phyloP scores from a whole-genome alignment of 1,140 invertebrate species.

The Phymastichus coffea region DNA sequence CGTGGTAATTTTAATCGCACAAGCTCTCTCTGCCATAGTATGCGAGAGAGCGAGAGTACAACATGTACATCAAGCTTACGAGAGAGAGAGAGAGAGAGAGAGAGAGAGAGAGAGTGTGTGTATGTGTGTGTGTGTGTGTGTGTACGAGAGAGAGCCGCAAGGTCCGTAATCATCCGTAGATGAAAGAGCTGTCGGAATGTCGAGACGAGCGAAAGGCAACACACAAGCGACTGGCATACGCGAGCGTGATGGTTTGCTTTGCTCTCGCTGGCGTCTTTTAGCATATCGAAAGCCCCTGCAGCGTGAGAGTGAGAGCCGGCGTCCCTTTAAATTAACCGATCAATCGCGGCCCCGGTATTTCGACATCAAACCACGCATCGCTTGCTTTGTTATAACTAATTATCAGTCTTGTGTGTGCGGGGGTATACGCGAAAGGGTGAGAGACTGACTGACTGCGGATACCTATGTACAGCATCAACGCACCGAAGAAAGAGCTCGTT shows the following conservation, averaged over 20 bases:
- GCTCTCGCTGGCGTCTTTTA: too few relatives aligned
- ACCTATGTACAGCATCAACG: too few relatives aligned
- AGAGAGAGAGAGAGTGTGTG: background rate
- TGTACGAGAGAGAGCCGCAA: constrained; percentile 6
- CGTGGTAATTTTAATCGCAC: too few relatives aligned
- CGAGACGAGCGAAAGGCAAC: constrained; percentile 48
- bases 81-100: background rate
- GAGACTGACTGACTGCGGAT: too few relatives aligned
- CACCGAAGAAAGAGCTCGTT: too few relatives aligned
- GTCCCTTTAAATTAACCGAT: constrained; percentile 55
- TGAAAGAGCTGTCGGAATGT: constrained; percentile 57
- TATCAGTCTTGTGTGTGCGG: constrained; percentile 33
- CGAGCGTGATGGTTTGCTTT: constrained; percentile 26
- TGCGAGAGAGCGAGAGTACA: too few relatives aligned
- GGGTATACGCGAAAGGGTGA: background rate
- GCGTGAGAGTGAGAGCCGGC: constrained; percentile 7
- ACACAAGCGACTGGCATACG: constrained; percentile 14
- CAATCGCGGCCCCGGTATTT: constrained; percentile 46
- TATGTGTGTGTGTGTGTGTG: too few relatives aligned
- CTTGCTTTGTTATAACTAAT: constrained; percentile 54
- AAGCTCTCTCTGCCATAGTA: too few relatives aligned
- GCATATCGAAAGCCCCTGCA: too few relatives aligned
- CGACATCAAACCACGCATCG: constrained; percentile 50
- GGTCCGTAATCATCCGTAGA: constrained; percentile 53
- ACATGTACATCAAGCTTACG: constrained; percentile 44